Conservation (phyloP, 2,113 vertebrate genomes). For the Pygoscelis adeliae region DNA sequence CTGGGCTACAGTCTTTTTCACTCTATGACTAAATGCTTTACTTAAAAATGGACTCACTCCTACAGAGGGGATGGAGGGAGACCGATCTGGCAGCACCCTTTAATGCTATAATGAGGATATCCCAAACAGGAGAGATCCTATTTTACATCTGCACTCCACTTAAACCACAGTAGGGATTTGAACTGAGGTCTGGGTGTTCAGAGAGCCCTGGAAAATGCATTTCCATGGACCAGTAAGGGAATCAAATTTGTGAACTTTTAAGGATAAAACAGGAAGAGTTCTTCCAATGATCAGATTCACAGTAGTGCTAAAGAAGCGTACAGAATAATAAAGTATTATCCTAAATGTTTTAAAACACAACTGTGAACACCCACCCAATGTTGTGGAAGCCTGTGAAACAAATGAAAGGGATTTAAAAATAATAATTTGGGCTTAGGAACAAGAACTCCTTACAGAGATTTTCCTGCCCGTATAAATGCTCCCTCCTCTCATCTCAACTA, state of each 20-base stretch:
- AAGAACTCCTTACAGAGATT: not conserved
- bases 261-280: not conserved
- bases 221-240: not conserved
- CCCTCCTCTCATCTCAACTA: not conserved
- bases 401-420: slow-evolving; percentile 13
- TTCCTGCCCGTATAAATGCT: not conserved
- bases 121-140: not conserved
- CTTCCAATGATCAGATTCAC: not conserved
- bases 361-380: not conserved
- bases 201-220: not conserved
- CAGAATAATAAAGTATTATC: not conserved
- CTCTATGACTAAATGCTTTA: not conserved
- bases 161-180: not conserved
- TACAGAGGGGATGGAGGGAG: not conserved
- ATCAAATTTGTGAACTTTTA: not conserved
- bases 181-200: not conserved
- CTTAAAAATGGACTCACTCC: not conserved
- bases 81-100: not conserved
- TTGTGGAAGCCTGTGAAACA: not conserved
- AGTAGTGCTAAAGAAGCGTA: not conserved
- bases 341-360: not conserved
- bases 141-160: not conserved
- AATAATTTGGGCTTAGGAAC: not conserved
- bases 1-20: not conserved
- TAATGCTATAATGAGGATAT: not conserved